phyloP scores from a whole-genome alignment of 2,113 vertebrate genomes.

The Geococcyx californianus region DNA sequence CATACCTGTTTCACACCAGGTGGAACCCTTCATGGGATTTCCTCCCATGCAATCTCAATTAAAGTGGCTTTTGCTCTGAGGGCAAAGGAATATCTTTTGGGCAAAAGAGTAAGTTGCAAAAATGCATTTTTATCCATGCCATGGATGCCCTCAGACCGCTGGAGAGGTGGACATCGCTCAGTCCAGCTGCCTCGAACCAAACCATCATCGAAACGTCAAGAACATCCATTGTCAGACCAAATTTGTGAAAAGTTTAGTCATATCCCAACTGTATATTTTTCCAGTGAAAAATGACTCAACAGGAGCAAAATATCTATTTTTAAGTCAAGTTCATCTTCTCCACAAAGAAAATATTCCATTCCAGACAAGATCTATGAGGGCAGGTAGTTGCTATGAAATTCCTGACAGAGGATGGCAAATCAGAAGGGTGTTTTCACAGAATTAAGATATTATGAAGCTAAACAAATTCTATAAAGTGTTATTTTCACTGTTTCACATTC shows the following conservation, averaged over 20 bases:
- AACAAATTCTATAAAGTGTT: background rate
- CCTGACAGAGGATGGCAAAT: background rate
- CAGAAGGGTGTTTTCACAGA: background rate
- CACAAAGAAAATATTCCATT: background rate
- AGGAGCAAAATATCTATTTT: conserved; percentile 39
- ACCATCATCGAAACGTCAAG: background rate
- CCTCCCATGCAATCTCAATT: background rate
- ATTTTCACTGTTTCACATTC: background rate
- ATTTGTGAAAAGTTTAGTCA: background rate
- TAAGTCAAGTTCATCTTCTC: conserved; percentile 10
- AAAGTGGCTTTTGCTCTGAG: background rate
- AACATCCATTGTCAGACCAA: background rate
- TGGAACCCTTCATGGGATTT: background rate
- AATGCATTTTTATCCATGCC: background rate
- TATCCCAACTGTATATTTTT: background rate
- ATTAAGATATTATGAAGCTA: background rate
- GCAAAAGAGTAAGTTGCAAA: background rate
- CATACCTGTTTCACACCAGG: background rate
- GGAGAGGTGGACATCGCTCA: background rate
- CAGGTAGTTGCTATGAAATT: conserved; percentile 47
- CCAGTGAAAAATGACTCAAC: conserved; percentile 7
- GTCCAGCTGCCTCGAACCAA: background rate
- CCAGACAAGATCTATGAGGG: conserved; percentile 21
- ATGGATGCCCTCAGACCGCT: background rate
- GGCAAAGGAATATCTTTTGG: background rate